Evolutionary conservation across 2,113 vertebrate genomes (phyloP).

Genomic region (Petrocephalus zakoni): DNA sequence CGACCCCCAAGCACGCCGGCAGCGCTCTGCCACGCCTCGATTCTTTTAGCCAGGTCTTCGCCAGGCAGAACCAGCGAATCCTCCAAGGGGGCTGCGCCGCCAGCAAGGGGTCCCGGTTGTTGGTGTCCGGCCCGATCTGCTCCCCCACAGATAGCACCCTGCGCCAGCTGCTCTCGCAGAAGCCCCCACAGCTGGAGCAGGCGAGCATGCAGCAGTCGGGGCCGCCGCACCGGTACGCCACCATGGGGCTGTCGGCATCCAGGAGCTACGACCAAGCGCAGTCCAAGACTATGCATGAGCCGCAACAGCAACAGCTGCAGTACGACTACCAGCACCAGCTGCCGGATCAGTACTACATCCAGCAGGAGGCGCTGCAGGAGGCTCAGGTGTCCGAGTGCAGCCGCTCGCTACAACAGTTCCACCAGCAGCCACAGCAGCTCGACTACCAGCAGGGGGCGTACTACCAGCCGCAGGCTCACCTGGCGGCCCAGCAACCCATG

Average conservation of each 20-base stretch:
- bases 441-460: slow-evolving; percentile 8
- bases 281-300: slow-evolving; percentile 11
- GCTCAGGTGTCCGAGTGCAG: not conserved
- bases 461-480: not conserved
- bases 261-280: slow-evolving; percentile 41
- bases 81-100: slow-evolving; percentile 59
- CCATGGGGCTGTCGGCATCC: slow-evolving; percentile 55
- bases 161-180: slow-evolving; percentile 68
- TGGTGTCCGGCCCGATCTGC: slow-evolving; percentile 49
- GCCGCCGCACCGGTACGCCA: slow-evolving; percentile 25
- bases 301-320: slow-evolving; percentile 34
- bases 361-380: slow-evolving; percentile 10
- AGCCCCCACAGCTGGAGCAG: slow-evolving; percentile 43
- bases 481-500: slow-evolving; percentile 17
- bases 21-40: slow-evolving; percentile 71
- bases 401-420: slow-evolving; percentile 5
- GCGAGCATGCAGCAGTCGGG: not conserved
- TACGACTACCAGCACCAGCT: slow-evolving; percentile 34
- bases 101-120: slow-evolving; percentile 22
- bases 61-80: slow-evolving; percentile 72
- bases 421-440: not conserved
- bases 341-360: not conserved
- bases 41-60: slow-evolving; percentile 78
- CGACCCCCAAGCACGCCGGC: slow-evolving; percentile 64
- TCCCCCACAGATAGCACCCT: slow-evolving; percentile 61